These are phyloP conservation scores for Scaptomyza graminum DNA, from an alignment of 1,140 invertebrate genomes.

Conservation along the genomic window DNA sequence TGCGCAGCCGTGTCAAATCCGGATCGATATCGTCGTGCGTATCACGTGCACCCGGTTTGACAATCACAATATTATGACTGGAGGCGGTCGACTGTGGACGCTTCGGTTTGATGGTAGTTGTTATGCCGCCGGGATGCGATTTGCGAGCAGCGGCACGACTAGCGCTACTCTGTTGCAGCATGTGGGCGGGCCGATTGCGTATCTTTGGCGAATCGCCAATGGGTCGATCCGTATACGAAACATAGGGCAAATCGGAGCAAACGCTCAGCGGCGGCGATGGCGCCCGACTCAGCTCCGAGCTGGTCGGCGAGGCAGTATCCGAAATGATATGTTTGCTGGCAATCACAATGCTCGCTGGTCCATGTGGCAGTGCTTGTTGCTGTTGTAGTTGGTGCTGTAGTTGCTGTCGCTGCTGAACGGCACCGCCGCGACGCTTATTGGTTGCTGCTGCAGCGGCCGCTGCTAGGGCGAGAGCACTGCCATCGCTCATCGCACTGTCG, in stretches of 20 bases:
- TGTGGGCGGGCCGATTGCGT: slow-evolving; percentile 85
- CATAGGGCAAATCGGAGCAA: slow-evolving; percentile 96
- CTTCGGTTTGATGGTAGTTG: slow-evolving; percentile 63
- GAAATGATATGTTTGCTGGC: slow-evolving; percentile 72
- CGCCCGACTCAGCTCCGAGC: slow-evolving; percentile 84
- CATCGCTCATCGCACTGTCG: slow-evolving; percentile 33
- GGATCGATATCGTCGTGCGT: slow-evolving; percentile 90
- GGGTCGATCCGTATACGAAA: slow-evolving; percentile 96
- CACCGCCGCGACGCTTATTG: slow-evolving; percentile 53
- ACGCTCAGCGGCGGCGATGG: slow-evolving; percentile 93
- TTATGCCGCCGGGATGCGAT: slow-evolving; percentile 61
- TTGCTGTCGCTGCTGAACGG: slow-evolving; percentile 24
- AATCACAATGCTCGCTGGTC: slow-evolving; percentile 70
- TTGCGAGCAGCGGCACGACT: slow-evolving; percentile 60
- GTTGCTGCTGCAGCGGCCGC: slow-evolving; percentile 64
- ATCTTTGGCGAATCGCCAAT: slow-evolving; percentile 94
- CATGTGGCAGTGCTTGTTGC: slow-evolving; percentile 17
- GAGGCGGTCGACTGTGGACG: slow-evolving; percentile 71
- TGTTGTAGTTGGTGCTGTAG: slow-evolving; percentile 1
- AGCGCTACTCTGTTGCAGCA: slow-evolving; percentile 62
- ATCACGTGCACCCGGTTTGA: slow-evolving; percentile 88
- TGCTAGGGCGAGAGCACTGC: slow-evolving; percentile 54
- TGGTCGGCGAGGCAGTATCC: slow-evolving; percentile 70
- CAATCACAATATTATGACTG: slow-evolving; percentile 92
- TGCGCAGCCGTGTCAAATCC: slow-evolving; percentile 90